Percentiles rank a stretch among this genome's conserved stretches.
Evolutionary conservation across 30 jellyfish, hydroid and myxozoan species (phyloP).

Genomic region (Pelagia noctiluca): DNA sequence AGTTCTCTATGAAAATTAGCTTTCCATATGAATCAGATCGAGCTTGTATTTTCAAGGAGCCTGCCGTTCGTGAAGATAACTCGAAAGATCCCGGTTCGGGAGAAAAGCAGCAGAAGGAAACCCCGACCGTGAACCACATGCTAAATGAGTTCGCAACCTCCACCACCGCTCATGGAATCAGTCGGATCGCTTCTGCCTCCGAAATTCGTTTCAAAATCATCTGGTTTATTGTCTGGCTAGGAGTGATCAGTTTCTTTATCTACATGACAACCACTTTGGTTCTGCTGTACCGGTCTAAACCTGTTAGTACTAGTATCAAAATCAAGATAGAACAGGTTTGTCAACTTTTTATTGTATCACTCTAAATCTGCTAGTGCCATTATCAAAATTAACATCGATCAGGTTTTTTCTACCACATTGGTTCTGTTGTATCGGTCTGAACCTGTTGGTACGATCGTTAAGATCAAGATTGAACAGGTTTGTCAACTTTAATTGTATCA

Average conservation of each 20-base stretch:
- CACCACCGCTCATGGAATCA: slow-evolving; percentile 75
- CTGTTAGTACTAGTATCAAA: slow-evolving; percentile 63
- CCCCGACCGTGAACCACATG: background rate
- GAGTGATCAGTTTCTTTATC: slow-evolving; percentile 24
- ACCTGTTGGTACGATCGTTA: background rate
- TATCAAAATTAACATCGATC: slow-evolving; percentile 19
- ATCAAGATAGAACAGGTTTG: slow-evolving; percentile 34
- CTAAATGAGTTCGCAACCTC: slow-evolving; percentile 43
- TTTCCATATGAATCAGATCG: background rate
- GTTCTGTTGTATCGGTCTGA: background rate
- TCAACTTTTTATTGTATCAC: slow-evolving; percentile 15
- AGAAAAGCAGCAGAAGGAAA: background rate
- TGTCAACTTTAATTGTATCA: background rate
- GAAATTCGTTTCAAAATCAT: slow-evolving; percentile 17
- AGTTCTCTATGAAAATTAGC: no score
- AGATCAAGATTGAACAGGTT: background rate
- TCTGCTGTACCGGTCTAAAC: slow-evolving; percentile 43
- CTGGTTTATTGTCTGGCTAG: slow-evolving; percentile 44
- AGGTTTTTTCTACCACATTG: background rate
- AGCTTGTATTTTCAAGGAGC: background rate
- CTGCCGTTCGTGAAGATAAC: background rate
- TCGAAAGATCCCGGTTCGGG: background rate
- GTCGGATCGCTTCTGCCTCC: slow-evolving; percentile 63
- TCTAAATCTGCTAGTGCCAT: slow-evolving; percentile 59
- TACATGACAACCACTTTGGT: slow-evolving; percentile 30